Evolutionary conservation across 2,888 invertebrate genomes (phyloP).

Genomic region (Hirtodrosophila histrioides): DNA sequence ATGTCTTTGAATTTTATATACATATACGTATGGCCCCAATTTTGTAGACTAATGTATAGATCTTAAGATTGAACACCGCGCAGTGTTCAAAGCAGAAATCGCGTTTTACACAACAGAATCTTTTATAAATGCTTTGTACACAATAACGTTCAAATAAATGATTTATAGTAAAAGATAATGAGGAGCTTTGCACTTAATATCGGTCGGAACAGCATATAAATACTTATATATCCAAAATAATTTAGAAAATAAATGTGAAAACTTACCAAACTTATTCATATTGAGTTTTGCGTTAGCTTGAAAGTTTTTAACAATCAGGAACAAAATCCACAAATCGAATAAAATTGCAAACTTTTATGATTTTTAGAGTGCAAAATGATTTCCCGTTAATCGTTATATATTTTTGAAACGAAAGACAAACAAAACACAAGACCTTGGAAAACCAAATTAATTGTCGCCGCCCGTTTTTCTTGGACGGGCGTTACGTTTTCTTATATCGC

Average conservation of each 20-base stretch:
- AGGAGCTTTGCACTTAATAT: too few species aligned
- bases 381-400: constrained; percentile 28
- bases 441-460: constrained; percentile 61
- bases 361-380: constrained; percentile 40
- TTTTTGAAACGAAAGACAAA: constrained; percentile 51
- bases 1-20: constrained; percentile 31
- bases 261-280: constrained; percentile 74
- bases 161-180: constrained; percentile 22
- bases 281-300: constrained; percentile 31
- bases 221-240: too few species aligned
- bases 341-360: constrained; percentile 32
- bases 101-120: constrained; percentile 15
- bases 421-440: constrained; percentile 59
- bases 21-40: constrained; percentile 7
- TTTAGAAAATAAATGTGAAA: too few species aligned
- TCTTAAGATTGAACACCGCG: constrained; percentile 23
- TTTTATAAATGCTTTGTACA: constrained; percentile 34
- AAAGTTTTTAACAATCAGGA: constrained; percentile 17
- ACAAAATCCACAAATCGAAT: constrained; percentile 26
- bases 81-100: constrained; percentile 15
- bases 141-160: constrained; percentile 37
- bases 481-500: constrained; percentile 52
- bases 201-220: too few species aligned
- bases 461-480: constrained; percentile 58
- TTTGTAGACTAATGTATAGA: constrained; percentile 46